Conservation (phyloP, 2,888 invertebrate species). For the Eurytoma adleriae region DNA sequence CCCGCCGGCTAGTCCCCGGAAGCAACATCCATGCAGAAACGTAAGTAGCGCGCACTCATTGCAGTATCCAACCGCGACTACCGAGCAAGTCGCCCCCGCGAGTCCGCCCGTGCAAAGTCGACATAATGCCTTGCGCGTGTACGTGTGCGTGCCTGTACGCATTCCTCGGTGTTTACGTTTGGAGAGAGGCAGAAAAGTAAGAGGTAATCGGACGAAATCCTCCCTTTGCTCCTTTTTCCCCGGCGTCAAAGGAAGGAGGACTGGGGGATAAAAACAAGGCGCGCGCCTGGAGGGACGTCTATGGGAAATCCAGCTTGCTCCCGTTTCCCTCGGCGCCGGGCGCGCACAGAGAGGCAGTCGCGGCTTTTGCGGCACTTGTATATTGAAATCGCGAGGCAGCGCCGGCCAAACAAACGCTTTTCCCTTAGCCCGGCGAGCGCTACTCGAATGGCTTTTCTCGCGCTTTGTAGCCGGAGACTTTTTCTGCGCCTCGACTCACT, state of each 20-base stretch:
- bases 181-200: conserved; percentile 1
- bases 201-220: conserved; percentile 25
- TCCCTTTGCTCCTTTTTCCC: conserved; percentile 6
- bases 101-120: conserved; percentile 5
- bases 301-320: conserved; percentile 13
- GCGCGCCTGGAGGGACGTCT: neutral
- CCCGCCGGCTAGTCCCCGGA: neutral
- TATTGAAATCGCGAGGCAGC: conserved; percentile 36
- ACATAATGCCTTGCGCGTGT: neutral
- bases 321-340: neutral
- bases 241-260: conserved; percentile 6
- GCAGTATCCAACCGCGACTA: neutral
- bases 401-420: conserved; percentile 22
- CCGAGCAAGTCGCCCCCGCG: neutral
- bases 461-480: conserved; percentile 12
- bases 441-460: conserved; percentile 22
- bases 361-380: conserved; percentile 3
- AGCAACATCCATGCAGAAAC: neutral
- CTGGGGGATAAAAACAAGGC: neutral
- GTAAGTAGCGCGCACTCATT: conserved; percentile 30
- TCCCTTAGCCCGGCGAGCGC: neutral
- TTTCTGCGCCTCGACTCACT: neutral
- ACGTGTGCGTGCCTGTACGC: neutral
- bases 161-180: neutral
- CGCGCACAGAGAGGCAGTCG: neutral